Percentiles rank a stretch among this genome's conserved stretches.
Conservation (phyloP, 2,113 vertebrate genomes). For the Procavia capensis region DNA sequence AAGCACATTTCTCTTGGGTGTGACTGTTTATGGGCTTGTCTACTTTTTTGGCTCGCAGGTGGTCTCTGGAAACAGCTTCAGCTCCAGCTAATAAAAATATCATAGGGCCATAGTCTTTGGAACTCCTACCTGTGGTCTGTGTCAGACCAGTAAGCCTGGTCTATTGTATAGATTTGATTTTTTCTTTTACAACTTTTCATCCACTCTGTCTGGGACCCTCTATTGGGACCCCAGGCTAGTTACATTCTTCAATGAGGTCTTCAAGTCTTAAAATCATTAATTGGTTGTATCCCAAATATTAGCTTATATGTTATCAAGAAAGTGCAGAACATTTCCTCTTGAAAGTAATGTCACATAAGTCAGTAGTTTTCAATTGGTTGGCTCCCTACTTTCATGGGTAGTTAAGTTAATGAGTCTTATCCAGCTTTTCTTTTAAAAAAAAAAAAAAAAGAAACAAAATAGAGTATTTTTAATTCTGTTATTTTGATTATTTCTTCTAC, state of each 20-base stretch:
- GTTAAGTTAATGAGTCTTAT: background rate
- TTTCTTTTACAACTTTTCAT: too few species aligned
- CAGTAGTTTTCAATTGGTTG: background rate
- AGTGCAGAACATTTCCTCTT: background rate
- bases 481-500: too few species aligned
- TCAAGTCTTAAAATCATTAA: background rate
- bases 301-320: background rate
- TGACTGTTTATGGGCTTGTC: too few species aligned
- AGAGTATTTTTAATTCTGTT: background rate
- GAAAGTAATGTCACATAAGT: background rate
- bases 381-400: background rate
- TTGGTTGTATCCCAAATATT: background rate
- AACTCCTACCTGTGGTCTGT: too few species aligned
- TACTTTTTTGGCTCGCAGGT: too few species aligned
- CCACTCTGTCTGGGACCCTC: too few species aligned
- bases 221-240: background rate
- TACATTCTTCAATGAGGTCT: background rate
- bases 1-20: too few species aligned
- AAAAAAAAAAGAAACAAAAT: background rate
- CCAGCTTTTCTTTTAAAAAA: background rate
- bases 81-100: too few species aligned
- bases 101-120: too few species aligned
- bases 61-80: too few species aligned
- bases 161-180: too few species aligned
- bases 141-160: too few species aligned